phyloP scores from a whole-genome alignment of 2,113 vertebrate species.

The Solea senegalensis region DNA sequence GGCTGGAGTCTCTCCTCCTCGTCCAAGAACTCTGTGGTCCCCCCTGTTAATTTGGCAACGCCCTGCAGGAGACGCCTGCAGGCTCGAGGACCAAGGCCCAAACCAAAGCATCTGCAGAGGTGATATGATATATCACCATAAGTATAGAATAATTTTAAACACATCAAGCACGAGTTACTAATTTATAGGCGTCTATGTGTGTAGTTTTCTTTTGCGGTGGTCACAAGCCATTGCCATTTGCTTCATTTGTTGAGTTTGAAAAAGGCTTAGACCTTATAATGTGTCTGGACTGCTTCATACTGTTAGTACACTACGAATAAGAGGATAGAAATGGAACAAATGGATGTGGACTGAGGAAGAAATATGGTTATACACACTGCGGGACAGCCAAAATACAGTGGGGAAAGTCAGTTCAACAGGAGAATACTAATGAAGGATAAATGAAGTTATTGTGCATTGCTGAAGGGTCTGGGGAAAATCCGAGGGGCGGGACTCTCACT shows the following conservation, averaged over 20 bases:
- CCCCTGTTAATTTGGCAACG: conserved; percentile 89
- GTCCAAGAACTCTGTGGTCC: conserved; percentile 84
- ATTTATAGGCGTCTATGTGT: background rate
- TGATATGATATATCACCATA: background rate
- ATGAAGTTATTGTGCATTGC: conserved; percentile 64
- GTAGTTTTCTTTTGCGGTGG: no score
- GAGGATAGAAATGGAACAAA: no score
- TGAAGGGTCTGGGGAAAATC: conserved; percentile 47
- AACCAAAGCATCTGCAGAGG: conserved; percentile 83
- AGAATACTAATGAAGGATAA: conserved; percentile 76
- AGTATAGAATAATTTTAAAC: background rate
- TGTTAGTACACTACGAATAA: no score
- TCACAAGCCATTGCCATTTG: no score
- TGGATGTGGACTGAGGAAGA: no score
- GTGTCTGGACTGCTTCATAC: no score
- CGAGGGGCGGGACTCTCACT: conserved; percentile 58
- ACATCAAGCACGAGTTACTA: background rate
- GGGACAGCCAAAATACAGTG: conserved; percentile 37
- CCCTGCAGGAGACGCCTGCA: conserved; percentile 86
- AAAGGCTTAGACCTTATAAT: no score
- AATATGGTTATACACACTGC: background rate
- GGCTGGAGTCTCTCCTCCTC: conserved; percentile 91
- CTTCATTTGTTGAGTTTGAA: no score
- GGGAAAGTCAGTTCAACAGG: conserved; percentile 47
- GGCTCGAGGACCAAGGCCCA: conserved; percentile 84